These are phyloP conservation scores for Drosophila leonis DNA, from an alignment of 2,888 invertebrate genomes.

Conservation along the genomic window DNA sequence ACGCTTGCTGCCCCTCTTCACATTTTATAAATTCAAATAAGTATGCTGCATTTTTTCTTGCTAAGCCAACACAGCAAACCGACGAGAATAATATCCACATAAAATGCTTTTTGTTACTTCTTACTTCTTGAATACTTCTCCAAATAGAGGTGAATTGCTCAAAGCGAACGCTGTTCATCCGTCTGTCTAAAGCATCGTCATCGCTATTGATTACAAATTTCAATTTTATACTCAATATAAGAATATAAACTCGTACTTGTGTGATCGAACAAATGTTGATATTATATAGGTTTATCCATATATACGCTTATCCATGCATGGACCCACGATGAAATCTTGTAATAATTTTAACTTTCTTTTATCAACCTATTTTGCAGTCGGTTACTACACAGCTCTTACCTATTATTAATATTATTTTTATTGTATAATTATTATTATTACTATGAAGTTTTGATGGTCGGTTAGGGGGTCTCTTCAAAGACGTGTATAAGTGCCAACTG, in stretches of 20 bases:
- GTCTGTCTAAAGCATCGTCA: no score
- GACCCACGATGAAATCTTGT: no score
- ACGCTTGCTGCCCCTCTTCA: background rate
- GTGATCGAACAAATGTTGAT: no score
- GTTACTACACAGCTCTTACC: background rate
- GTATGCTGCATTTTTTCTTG: conserved; percentile 36
- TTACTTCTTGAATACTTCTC: conserved; percentile 3
- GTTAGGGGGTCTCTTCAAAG: conserved; percentile 17
- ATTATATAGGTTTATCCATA: no score
- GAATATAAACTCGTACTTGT: no score
- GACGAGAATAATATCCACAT: background rate
- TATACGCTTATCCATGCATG: no score
- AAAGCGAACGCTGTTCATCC: background rate
- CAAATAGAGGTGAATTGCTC: background rate
- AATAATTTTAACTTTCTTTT: background rate
- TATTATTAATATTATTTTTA: background rate
- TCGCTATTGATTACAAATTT: no score
- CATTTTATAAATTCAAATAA: conserved; percentile 51
- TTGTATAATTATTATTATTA: background rate
- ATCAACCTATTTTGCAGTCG: background rate
- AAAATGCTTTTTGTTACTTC: background rate
- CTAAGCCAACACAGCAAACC: conserved; percentile 20
- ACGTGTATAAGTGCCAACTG: conserved; percentile 2
- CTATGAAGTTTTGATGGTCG: conserved; percentile 8
- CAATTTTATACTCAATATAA: no score